Conservation (phyloP, 2,888 invertebrate species). For the Eupelmus urozonus region DNA sequence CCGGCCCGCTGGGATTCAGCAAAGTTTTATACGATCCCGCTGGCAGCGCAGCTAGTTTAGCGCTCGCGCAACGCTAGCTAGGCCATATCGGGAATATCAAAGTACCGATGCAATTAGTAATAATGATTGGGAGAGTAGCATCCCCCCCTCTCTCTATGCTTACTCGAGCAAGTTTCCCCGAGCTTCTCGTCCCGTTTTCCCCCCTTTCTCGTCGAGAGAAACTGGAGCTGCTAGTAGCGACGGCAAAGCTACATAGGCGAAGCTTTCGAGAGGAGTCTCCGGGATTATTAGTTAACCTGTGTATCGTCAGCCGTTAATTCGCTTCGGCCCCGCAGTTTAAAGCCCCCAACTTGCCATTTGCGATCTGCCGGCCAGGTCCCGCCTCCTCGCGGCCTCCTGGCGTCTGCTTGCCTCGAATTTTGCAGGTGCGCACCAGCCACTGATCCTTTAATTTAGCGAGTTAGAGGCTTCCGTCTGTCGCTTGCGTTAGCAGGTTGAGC, state of each 20-base stretch:
- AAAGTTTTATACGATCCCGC: constrained; percentile 46
- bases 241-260: too few relatives aligned
- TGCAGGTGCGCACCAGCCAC: constrained; percentile 2
- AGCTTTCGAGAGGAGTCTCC: constrained; percentile 24
- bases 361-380: neutral
- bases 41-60: neutral
- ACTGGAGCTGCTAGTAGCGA: neutral
- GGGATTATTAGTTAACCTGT: constrained; percentile 65
- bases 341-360: constrained; percentile 33
- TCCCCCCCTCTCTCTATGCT: too few relatives aligned
- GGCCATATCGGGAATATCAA: constrained; percentile 64
- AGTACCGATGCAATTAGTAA: constrained; percentile 71
- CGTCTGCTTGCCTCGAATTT: constrained; percentile 36
- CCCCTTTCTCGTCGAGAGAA: neutral
- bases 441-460: constrained; percentile 56
- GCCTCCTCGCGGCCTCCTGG: neutral
- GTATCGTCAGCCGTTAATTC: constrained; percentile 62
- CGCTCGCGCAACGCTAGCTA: too few relatives aligned
- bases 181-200: too few relatives aligned
- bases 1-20: too few relatives aligned
- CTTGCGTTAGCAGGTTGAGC: constrained; percentile 6
- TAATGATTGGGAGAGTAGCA: constrained; percentile 66
- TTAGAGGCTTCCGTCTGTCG: constrained; percentile 28
- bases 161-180: too few relatives aligned
- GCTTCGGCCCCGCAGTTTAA: constrained; percentile 53